phyloP scores from a whole-genome alignment of 2,797 vertebrate genomes.

The Crotalus adamanteus region DNA sequence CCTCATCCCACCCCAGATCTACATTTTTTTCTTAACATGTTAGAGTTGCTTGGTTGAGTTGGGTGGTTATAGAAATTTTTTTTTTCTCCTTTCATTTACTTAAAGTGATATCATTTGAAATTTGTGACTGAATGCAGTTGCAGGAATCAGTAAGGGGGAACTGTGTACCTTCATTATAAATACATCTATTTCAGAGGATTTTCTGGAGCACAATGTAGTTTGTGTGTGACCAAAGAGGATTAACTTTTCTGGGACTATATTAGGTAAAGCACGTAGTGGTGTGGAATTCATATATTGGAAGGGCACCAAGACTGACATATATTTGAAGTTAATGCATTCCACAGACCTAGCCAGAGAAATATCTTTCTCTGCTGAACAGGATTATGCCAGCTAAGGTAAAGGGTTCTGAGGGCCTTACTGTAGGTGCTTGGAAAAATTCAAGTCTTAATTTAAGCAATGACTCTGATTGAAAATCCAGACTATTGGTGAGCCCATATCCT shows the following conservation, averaged over 20 bases:
- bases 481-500: slow-evolving; percentile 9
- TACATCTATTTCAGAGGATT: slow-evolving; percentile 1
- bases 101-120: background rate
- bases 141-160: background rate
- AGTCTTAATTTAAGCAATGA: background rate
- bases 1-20: background rate
- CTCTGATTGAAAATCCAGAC: slow-evolving; percentile 26
- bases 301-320: slow-evolving; percentile 2
- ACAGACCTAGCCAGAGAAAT: background rate
- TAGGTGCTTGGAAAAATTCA: background rate
- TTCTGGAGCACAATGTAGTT: background rate
- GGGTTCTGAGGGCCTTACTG: background rate
- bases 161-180: background rate
- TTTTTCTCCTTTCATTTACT: background rate
- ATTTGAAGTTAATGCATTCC: slow-evolving; percentile 1
- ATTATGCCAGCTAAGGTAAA: slow-evolving; percentile 1
- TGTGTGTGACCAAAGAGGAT: background rate
- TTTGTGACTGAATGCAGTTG: background rate
- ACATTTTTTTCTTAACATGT: background rate
- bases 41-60: background rate
- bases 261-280: background rate
- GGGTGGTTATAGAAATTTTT: background rate
- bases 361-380: background rate
- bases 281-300: background rate
- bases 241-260: background rate